phyloP scores from a whole-genome alignment of 1,140 invertebrate species.

The Condylostylus longicornis region DNA sequence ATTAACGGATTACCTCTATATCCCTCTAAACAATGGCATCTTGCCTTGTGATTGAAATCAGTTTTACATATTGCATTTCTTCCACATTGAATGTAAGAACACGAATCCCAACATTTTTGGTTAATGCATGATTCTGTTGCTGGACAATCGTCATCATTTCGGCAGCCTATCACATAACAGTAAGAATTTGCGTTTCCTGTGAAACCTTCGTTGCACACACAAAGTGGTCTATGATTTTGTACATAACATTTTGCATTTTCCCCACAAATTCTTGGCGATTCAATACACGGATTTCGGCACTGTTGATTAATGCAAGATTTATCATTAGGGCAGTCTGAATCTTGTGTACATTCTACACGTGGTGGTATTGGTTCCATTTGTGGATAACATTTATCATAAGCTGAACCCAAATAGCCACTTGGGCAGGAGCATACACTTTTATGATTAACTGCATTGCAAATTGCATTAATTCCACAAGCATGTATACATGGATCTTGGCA shows the following conservation, averaged over 20 bases:
- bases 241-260: slow-evolving; percentile 67
- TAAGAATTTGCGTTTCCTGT: slow-evolving; percentile 63
- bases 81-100: slow-evolving; percentile 66
- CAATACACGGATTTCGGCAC: slow-evolving; percentile 62
- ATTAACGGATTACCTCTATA: slow-evolving; percentile 61
- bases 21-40: slow-evolving; percentile 62
- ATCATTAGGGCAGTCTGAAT: slow-evolving; percentile 69
- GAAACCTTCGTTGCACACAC: slow-evolving; percentile 63
- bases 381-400: slow-evolving; percentile 53
- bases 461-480: slow-evolving; percentile 69
- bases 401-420: slow-evolving; percentile 61
- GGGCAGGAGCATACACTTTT: slow-evolving; percentile 66
- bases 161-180: slow-evolving; percentile 52
- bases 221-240: slow-evolving; percentile 65
- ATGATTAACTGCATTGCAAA: slow-evolving; percentile 70
- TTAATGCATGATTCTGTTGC: slow-evolving; percentile 70
- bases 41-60: slow-evolving; percentile 52
- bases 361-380: slow-evolving; percentile 35
- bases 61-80: slow-evolving; percentile 59
- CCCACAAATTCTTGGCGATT: slow-evolving; percentile 50
- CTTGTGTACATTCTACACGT: slow-evolving; percentile 59
- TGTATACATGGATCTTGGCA: slow-evolving; percentile 67
- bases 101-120: slow-evolving; percentile 66
- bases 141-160: slow-evolving; percentile 69
- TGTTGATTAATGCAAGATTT: slow-evolving; percentile 65